Conservation (phyloP, 2,888 invertebrate genomes). For the Plagodis dolabraria region DNA sequence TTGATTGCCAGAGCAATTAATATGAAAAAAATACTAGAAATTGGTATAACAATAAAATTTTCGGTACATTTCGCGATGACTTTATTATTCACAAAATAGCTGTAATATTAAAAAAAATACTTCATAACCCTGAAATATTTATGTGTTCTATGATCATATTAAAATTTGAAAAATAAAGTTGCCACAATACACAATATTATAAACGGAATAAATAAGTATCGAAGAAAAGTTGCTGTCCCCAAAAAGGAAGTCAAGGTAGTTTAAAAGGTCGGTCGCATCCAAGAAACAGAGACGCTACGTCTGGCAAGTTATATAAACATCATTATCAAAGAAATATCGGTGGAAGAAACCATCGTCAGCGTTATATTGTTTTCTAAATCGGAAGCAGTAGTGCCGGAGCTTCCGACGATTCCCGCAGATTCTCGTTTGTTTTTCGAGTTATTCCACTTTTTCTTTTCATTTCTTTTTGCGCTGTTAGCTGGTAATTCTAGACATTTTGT, state of each 20-base stretch:
- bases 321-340: slow-evolving; percentile 71
- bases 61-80: too few species aligned
- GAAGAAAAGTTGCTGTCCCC: slow-evolving; percentile 12
- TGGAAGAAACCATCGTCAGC: slow-evolving; percentile 66
- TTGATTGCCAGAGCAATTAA: too few species aligned
- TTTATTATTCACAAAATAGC: too few species aligned
- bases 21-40: too few species aligned
- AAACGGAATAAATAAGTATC: slow-evolving; percentile 15
- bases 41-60: too few species aligned
- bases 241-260: slow-evolving; percentile 30
- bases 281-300: slow-evolving; percentile 47
- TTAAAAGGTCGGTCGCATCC: slow-evolving; percentile 34
- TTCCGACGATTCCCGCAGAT: slow-evolving; percentile 59
- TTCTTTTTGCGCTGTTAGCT: slow-evolving; percentile 49
- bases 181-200: too few species aligned
- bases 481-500: slow-evolving; percentile 16
- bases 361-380: slow-evolving; percentile 77
- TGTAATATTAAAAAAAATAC: too few species aligned
- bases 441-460: slow-evolving; percentile 59
- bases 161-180: too few species aligned
- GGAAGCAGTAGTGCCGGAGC: slow-evolving; percentile 70
- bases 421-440: slow-evolving; percentile 65
- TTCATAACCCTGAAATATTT: too few species aligned
- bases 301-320: slow-evolving; percentile 63
- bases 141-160: too few species aligned